Conservation (phyloP, 2,797 vertebrate species). For the Limosa lapponica region DNA sequence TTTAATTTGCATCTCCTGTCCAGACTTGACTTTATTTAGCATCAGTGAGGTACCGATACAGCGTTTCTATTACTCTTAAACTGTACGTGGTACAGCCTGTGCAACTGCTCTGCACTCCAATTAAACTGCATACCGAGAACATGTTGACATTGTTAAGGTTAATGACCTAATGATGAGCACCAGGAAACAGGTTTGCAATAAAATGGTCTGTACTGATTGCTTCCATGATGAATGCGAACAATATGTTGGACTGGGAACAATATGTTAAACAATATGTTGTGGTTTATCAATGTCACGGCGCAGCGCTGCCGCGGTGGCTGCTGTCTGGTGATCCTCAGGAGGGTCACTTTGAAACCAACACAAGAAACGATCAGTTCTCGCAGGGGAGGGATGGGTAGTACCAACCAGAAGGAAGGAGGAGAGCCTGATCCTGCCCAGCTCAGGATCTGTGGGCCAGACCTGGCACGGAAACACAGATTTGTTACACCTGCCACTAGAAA, state of each 20-base stretch:
- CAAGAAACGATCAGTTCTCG: accelerated
- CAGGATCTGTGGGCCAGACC: neutral
- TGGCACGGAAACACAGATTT: neutral
- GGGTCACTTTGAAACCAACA: conserved; percentile 42
- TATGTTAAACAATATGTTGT: conserved; percentile 74
- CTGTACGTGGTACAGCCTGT: neutral
- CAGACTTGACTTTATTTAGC: neutral
- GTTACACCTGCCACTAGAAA: conserved; percentile 23
- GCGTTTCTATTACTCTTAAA: neutral
- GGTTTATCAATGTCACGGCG: conserved; percentile 67
- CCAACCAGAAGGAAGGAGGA: neutral
- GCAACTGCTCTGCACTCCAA: conserved; percentile 29
- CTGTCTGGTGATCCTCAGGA: conserved; percentile 22
- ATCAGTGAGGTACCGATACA: neutral
- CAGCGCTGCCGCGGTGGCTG: neutral
- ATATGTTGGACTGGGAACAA: conserved; percentile 70
- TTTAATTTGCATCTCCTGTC: neutral
- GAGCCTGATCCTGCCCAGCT: neutral
- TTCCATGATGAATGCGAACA: conserved; percentile 65
- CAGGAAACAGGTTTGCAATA: conserved; percentile 58
- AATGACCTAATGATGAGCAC: conserved; percentile 64
- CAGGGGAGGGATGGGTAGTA: neutral
- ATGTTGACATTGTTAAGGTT: conserved; percentile 67
- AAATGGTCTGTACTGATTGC: conserved; percentile 55
- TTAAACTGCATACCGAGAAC: conserved; percentile 59